Base-by-base conservation (phyloP, 2,113 vertebrate species). In the Dicaeum eximium region DNA sequence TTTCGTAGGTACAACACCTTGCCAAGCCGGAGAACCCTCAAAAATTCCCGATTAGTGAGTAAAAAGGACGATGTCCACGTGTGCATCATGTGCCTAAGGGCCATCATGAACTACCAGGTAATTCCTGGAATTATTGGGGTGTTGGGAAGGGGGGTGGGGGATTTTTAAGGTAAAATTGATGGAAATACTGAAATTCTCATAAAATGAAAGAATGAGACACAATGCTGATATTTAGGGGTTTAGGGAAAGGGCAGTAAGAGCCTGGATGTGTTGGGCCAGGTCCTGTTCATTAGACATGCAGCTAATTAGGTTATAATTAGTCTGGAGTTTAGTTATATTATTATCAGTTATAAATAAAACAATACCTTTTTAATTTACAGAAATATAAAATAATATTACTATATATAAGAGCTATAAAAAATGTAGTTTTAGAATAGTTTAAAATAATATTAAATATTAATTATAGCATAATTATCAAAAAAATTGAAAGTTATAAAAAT, bases 21-120 rank as follows among this genome's bases (percentile, higher is more conserved):
- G 95, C 99, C 99, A 2, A 99, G 99, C 97, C 98, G 99, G 44
- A 98, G 99, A 44, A 99, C 99, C 0, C 97, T 99, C 31, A 99
- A 99, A 82, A 99, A 99, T 71, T 99, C 99, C 35, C 96, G 99
- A 74, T 91, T 99, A 70, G 99, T 99, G 94, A 99, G 99, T 67
- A 99, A 99, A 88, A 99, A 99, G 89, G 99, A 99, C 7, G 99
- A 99, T 1, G 99, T 99, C 7, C 99, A 99, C 3, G 99, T 99
- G 48, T 99, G 99, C 96, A 98, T 99, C 98, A 99, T 99, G 99
- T 99, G 99, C 97, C 95, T 99, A 27, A 88, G 99, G 74, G 99
- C 99, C 96, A 99, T 99, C 79, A 99, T 99, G 99, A 99, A 99
- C 96, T 99, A 99, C 93, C 99, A 99, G 99, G 99, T 99, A 92